Conservation (phyloP, 1,140 invertebrate species). For the Musca domestica region DNA sequence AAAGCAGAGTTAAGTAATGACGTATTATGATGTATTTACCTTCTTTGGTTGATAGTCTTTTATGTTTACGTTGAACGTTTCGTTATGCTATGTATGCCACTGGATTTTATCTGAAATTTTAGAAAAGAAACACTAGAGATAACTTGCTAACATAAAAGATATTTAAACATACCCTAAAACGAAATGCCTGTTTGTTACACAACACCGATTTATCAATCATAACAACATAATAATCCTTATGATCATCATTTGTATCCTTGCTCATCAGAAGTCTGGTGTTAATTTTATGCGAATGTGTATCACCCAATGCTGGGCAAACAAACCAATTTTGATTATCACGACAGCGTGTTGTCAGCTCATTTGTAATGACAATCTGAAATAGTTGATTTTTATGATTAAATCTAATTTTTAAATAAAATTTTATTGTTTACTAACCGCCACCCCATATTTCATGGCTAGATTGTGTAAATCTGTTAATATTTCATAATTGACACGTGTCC, state of each 20-base stretch:
- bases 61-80: background rate
- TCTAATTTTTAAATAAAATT: background rate
- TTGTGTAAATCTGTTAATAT: constrained; percentile 33
- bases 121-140: background rate
- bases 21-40: too few relatives aligned
- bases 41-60: too few relatives aligned
- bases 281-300: constrained; percentile 55
- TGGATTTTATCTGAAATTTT: constrained; percentile 25
- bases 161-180: constrained; percentile 21
- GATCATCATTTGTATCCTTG: background rate
- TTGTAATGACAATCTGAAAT: constrained; percentile 56
- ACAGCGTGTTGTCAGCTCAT: constrained; percentile 58
- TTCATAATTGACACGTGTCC: constrained; percentile 33
- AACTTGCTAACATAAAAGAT: background rate
- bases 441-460: constrained; percentile 32
- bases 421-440: constrained; percentile 34
- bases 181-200: constrained; percentile 13
- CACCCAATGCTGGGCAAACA: constrained; percentile 54
- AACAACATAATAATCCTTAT: constrained; percentile 22
- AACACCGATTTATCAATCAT: constrained; percentile 25
- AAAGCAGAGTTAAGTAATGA: too few relatives aligned
- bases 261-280: constrained; percentile 34
- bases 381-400: background rate
- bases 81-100: constrained; percentile 26
- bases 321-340: constrained; percentile 40